These are phyloP conservation scores for Xenus cinereus DNA, from an alignment of 2,113 vertebrate species.

Conservation along the genomic window DNA sequence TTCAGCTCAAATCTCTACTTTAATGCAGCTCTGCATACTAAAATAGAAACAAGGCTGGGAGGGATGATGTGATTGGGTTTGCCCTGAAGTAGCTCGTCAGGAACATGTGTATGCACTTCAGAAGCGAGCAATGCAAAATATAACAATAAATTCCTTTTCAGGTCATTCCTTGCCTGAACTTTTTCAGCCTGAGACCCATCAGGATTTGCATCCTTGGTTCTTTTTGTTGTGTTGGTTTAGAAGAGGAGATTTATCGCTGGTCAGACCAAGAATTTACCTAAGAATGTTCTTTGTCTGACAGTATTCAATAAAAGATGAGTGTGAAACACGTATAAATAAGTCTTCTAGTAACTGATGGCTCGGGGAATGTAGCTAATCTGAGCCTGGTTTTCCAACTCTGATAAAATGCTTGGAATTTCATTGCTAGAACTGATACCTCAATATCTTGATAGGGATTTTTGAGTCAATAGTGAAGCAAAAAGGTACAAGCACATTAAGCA, in stretches of 20 bases:
- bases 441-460: background rate
- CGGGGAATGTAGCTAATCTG: background rate
- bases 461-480: background rate
- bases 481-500: background rate
- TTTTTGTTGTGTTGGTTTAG: background rate
- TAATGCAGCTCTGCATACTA: conserved; percentile 1
- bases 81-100: background rate
- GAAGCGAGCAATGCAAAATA: background rate
- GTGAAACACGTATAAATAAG: background rate
- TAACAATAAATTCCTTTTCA: background rate
- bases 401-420: background rate
- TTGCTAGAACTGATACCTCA: background rate
- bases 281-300: background rate
- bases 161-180: background rate
- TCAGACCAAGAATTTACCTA: background rate
- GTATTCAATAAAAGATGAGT: background rate
- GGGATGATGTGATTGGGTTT: background rate
- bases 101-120: background rate
- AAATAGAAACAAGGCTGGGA: conserved; percentile 20
- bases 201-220: background rate
- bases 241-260: background rate
- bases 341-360: background rate
- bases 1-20: conserved; percentile 35
- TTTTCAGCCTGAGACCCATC: background rate
- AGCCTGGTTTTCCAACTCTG: background rate